Evolutionary conservation across 2,113 vertebrate species (phyloP), one percentile per base, ranked within the genome.

Genomic region (Leptosomus discolor): DNA sequence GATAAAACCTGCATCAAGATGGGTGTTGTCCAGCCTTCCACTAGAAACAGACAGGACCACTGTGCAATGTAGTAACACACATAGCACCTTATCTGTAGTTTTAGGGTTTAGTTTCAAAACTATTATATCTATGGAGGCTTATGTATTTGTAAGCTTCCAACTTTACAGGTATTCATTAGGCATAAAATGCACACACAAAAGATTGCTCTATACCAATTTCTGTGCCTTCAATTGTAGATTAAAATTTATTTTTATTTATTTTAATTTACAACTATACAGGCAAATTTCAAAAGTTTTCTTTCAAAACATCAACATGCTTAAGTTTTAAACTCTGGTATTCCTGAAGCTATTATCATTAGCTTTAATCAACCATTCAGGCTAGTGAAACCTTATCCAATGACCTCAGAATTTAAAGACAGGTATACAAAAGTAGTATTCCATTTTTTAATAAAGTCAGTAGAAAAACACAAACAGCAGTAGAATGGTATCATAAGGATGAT

Each of bases 51-150:
- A n/a, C 5, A 67, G 8, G 24, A 37, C 61, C 36, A 11, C 32
- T 34, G 36, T 18, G 10, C 70, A 91, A 75, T 11, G 5, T 0
- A 23, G 2, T 45, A 26, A 6, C 2, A 37, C 10, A 67, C 10
- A 34, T 0, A 50, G 17, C 19, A 41, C 4, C 37, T 45, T 22
- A 12, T 9, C 2, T 8, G 2, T 81, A 79, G 12, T 30, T 60
- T 46, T 1, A 41, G 32, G 14, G 9, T 22, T 76, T 83, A 61
- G 12, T 68, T 86, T 57, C 56, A 39, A 34, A 92, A 60, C 29
- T 15, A 6, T 26, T 60, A 34, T 15, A 68, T 13, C 39, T 57
- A 26, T 9, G 5, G 21, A 43, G 9, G 6, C 27, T 69, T 30
- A 57, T 6, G 2, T 22, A 77, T 53, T 78, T 14, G 41, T 50